Evolutionary conservation across 2,888 invertebrate genomes (phyloP).

Genomic region (Scaeva pyrastri): DNA sequence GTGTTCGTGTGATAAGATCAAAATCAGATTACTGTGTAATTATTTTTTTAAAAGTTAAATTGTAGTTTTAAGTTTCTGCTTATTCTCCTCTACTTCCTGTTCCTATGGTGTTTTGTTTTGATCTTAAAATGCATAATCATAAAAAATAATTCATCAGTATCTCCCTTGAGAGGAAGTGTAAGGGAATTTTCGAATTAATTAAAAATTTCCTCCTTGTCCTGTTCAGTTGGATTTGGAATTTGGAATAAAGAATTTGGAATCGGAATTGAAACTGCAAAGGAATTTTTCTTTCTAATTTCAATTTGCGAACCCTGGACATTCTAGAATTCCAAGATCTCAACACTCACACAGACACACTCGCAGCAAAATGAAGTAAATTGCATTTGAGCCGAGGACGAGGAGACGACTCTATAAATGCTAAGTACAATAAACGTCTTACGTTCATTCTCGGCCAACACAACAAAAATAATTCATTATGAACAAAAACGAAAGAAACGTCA

Average conservation of each 20-base stretch:
- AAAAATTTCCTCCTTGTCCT: not conserved
- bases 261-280: constrained; percentile 6
- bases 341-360: not conserved
- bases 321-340: constrained; percentile 33
- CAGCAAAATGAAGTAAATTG: constrained; percentile 5
- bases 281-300: constrained; percentile 1
- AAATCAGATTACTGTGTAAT: constrained; percentile 50
- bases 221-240: not conserved
- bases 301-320: constrained; percentile 25
- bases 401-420: not conserved
- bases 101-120: constrained; percentile 37
- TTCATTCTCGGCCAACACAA: constrained; percentile 23
- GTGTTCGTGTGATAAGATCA: constrained; percentile 36
- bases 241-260: too few species aligned
- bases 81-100: constrained; percentile 19
- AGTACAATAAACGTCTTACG: not conserved
- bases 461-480: constrained; percentile 25
- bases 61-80: constrained; percentile 20
- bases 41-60: not conserved
- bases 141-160: not conserved
- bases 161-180: constrained; percentile 9
- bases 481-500: constrained; percentile 41
- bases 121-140: not conserved
- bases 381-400: not conserved
- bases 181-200: not conserved